A percentile compares a stretch with the other conserved stretches of the same genome.
Conservation (phyloP, 2,888 invertebrate species). For the Torymus auratus region DNA sequence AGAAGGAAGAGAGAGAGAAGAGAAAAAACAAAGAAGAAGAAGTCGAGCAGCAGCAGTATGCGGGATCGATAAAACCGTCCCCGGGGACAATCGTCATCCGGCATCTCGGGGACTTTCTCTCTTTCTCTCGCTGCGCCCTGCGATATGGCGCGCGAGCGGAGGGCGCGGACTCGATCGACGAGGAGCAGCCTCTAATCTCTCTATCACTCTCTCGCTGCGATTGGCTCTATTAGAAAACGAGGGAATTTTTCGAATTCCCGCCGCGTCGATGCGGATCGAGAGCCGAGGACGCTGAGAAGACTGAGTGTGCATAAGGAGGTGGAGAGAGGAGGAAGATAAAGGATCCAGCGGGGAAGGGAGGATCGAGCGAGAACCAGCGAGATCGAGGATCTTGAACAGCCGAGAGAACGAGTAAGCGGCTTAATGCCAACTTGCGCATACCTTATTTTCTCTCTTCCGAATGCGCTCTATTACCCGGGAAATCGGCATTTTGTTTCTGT, state of each 20-base stretch:
- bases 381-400: slow-evolving; percentile 10
- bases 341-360: no score
- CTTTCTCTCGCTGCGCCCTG: not conserved
- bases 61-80: slow-evolving; percentile 49
- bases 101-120: slow-evolving; percentile 28
- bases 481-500: not conserved
- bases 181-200: slow-evolving; percentile 8
- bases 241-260: not conserved
- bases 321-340: no score
- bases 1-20: not conserved
- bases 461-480: not conserved
- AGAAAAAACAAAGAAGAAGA: not conserved
- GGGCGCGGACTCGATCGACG: not conserved
- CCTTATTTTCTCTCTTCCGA: not conserved
- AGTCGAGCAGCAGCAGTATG: slow-evolving; percentile 13
- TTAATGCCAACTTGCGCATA: not conserved
- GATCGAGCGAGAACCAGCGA: not conserved
- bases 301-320: no score
- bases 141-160: not conserved
- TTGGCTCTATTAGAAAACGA: not conserved
- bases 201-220: slow-evolving; percentile 4
- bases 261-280: no score
- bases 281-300: no score
- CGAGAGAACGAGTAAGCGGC: slow-evolving; percentile 44
- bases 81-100: slow-evolving; percentile 38